Conservation (phyloP, 2,113 vertebrate genomes). For the Zosterops borbonicus region DNA sequence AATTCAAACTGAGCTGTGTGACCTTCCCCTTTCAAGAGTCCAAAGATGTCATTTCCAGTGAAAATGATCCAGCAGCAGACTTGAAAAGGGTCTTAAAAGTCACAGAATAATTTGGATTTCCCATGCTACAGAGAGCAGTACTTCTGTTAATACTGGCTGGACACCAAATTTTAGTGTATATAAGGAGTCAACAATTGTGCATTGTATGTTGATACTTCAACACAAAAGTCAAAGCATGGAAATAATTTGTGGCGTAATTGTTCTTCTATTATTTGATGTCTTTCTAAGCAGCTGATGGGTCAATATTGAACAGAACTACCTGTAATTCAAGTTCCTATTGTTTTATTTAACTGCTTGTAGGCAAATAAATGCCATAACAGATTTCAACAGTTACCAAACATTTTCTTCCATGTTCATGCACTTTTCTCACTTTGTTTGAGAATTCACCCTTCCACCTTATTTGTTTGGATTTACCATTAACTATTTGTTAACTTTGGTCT, state of each 20-base stretch:
- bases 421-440: not conserved
- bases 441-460: not conserved
- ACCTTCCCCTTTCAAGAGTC: not conserved
- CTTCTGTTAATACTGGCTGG: slow-evolving; percentile 50
- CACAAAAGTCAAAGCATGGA: slow-evolving; percentile 36
- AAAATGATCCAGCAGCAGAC: slow-evolving; percentile 9
- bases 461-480: not conserved
- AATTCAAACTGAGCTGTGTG: not conserved
- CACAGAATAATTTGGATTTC: slow-evolving; percentile 36
- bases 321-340: slow-evolving; percentile 59
- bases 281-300: slow-evolving; percentile 36
- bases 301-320: slow-evolving; percentile 64
- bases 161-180: slow-evolving; percentile 23
- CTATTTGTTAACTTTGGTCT: not conserved
- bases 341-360: slow-evolving; percentile 30
- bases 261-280: slow-evolving; percentile 42
- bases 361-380: not conserved
- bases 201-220: slow-evolving; percentile 31
- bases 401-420: not conserved
- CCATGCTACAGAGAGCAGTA: slow-evolving; percentile 6
- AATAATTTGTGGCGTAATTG: slow-evolving; percentile 11
- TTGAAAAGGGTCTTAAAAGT: not conserved
- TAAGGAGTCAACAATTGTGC: slow-evolving; percentile 37
- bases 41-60: not conserved
- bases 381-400: not conserved